Evolutionary conservation across 2,888 invertebrate species (phyloP).

Genomic region (Amorpha juglandis): DNA sequence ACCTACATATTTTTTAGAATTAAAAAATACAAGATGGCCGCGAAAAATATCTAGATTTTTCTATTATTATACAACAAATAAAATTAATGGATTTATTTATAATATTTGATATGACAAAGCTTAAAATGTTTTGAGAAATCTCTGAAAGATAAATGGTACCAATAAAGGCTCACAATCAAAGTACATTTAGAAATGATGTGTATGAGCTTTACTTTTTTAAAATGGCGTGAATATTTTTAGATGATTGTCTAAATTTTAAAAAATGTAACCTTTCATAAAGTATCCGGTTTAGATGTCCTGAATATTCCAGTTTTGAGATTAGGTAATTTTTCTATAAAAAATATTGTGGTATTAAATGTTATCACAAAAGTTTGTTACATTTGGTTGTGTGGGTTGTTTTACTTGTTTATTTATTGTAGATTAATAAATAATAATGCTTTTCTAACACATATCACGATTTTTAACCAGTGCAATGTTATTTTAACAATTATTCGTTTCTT

Average conservation of each 20-base stretch:
- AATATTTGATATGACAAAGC: not conserved
- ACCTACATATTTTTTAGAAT: too few relatives aligned
- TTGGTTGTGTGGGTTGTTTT: not conserved
- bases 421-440: not conserved
- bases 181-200: too few relatives aligned
- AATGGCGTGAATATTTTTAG: conserved; percentile 1
- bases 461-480: not conserved
- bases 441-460: not conserved
- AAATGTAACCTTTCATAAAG: conserved; percentile 8
- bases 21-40: too few relatives aligned
- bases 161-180: not conserved
- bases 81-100: conserved; percentile 18
- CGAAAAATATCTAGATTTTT: not conserved
- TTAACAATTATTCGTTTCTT: too few relatives aligned
- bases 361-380: not conserved
- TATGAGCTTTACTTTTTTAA: not conserved
- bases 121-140: not conserved
- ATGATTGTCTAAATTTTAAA: conserved; percentile 14
- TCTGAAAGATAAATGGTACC: not conserved
- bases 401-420: conserved; percentile 3
- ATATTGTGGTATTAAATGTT: not conserved
- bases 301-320: not conserved
- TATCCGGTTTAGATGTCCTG: not conserved
- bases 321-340: not conserved
- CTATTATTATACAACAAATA: conserved; percentile 4